These are phyloP conservation scores for Biston betularia DNA, from an alignment of 2,888 invertebrate species.

Conservation along the genomic window DNA sequence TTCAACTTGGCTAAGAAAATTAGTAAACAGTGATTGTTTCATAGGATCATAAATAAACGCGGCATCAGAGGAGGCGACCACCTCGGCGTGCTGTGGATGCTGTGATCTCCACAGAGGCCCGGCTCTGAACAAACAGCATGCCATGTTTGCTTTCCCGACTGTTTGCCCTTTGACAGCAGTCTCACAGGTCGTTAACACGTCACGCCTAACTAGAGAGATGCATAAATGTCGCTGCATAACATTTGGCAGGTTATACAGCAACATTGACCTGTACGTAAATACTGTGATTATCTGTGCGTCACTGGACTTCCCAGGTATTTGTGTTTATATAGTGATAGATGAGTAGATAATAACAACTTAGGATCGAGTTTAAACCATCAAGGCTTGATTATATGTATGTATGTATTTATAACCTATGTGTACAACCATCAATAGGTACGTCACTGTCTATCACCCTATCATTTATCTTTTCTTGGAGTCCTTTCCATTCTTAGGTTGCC, in stretches of 20 bases:
- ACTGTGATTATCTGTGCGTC: background rate
- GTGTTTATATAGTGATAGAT: background rate
- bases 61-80: constrained; percentile 60
- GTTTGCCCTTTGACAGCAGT: constrained; percentile 84
- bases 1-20: constrained; percentile 6
- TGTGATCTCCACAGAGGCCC: constrained; percentile 69
- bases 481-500: too few relatives aligned
- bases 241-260: constrained; percentile 34
- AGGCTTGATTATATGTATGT: too few relatives aligned
- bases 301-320: background rate
- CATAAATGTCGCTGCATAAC: constrained; percentile 5
- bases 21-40: constrained; percentile 34
- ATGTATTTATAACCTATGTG: too few relatives aligned
- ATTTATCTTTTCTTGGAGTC: too few relatives aligned
- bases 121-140: constrained; percentile 64
- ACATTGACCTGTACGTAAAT: background rate
- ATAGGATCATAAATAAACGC: constrained; percentile 38
- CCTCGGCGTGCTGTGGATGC: constrained; percentile 53
- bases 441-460: too few relatives aligned
- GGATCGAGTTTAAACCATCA: too few relatives aligned
- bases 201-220: constrained; percentile 69
- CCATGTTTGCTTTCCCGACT: constrained; percentile 68
- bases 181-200: constrained; percentile 84
- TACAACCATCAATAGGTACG: too few relatives aligned
- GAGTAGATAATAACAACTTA: too few relatives aligned